Conservation (phyloP, 2,888 invertebrate genomes). For the Erebia aethiops region DNA sequence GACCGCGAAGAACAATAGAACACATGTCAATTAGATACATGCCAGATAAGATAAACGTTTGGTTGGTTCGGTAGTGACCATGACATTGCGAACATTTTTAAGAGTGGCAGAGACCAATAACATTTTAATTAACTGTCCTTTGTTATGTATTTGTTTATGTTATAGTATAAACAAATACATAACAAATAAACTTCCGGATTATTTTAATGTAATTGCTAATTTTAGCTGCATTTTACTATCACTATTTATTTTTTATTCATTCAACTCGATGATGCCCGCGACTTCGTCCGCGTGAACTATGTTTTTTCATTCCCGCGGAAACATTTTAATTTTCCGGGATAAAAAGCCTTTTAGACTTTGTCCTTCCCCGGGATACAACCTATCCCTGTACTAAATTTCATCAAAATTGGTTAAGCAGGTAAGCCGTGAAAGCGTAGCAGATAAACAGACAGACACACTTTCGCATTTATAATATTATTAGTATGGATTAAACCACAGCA, state of each 20-base stretch:
- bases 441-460: too few species aligned
- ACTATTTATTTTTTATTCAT: neutral
- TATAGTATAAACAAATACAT: slow-evolving; percentile 1
- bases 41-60: slow-evolving; percentile 15
- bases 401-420: too few species aligned
- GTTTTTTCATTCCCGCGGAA: too few species aligned
- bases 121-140: slow-evolving; percentile 5
- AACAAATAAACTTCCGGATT: neutral
- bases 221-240: neutral
- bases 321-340: too few species aligned
- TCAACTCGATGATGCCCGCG: too few species aligned
- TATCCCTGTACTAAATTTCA: too few species aligned
- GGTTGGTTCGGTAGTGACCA: slow-evolving; percentile 15
- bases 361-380: too few species aligned
- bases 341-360: too few species aligned
- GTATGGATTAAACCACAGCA: too few species aligned
- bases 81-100: slow-evolving; percentile 20
- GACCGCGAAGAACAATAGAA: neutral
- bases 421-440: too few species aligned
- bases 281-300: too few species aligned
- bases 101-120: slow-evolving; percentile 4
- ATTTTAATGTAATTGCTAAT: neutral
- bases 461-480: too few species aligned
- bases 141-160: neutral
- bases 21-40: slow-evolving; percentile 21